Conservation (phyloP, 2,113 vertebrate species). For the Nerophis lumbriciformis region DNA sequence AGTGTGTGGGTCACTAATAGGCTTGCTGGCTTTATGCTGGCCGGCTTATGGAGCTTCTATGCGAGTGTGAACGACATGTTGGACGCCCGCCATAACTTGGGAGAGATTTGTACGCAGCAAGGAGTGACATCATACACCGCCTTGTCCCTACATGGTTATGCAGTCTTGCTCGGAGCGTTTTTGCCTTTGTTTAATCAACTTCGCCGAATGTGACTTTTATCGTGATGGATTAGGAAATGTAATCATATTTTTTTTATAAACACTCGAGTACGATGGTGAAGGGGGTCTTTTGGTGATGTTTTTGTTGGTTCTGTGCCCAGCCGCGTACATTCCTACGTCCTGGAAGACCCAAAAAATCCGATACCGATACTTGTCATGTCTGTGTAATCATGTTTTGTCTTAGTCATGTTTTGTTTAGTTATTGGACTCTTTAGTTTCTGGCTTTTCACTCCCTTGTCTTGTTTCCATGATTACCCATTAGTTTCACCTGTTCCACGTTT, state of each 20-base stretch:
- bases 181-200: constrained; percentile 1
- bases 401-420: no score
- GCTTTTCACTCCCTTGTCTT: no score
- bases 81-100: constrained; percentile 41
- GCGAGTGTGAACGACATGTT: constrained; percentile 38
- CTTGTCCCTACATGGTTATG: constrained; percentile 61
- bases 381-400: no score
- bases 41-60: constrained; percentile 24
- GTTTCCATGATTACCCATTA: no score
- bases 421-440: no score
- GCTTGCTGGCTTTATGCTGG: constrained; percentile 43
- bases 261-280: not conserved
- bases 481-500: no score
- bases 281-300: not conserved
- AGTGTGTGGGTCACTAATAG: constrained; percentile 43
- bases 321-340: not conserved
- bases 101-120: constrained; percentile 43
- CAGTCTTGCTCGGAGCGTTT: constrained; percentile 22
- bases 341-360: not conserved
- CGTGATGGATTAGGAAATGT: not conserved
- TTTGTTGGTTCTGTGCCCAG: not conserved
- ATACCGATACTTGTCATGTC: no score
- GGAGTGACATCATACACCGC: constrained; percentile 53
- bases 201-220: not conserved
- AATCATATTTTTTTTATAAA: not conserved